A percentile compares a stretch with the other conserved stretches of the same genome.
Conservation (phyloP, 2,797 vertebrate species). For the Enteromius viviparus region DNA sequence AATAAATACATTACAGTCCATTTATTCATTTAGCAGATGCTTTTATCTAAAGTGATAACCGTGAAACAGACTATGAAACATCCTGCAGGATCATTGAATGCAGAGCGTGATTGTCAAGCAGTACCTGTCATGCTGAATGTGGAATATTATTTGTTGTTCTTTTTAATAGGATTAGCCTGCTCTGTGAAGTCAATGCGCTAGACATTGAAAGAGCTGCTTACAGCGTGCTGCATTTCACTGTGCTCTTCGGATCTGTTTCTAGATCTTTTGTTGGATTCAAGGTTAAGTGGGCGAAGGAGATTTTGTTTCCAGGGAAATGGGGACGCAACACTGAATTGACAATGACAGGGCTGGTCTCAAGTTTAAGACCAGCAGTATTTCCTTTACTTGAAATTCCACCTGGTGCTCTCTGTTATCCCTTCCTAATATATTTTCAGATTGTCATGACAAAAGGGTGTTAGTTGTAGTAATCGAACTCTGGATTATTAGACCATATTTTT, state of each 20-base stretch:
- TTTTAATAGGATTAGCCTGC: conserved; percentile 66
- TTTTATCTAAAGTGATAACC: neutral
- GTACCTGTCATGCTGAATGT: conserved; percentile 29
- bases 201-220: conserved; percentile 50
- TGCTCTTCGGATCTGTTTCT: conserved; percentile 29
- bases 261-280: conserved; percentile 19
- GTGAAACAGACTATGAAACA: neutral
- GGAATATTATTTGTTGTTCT: conserved; percentile 54
- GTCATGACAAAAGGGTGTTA: neutral
- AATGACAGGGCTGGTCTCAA: conserved; percentile 2
- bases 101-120: conserved; percentile 2
- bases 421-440: neutral
- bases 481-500: neutral
- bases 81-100: neutral
- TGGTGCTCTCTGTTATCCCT: conserved; percentile 32
- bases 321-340: conserved; percentile 6
- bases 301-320: conserved; percentile 43
- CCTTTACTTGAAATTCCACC: conserved; percentile 31
- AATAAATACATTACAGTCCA: neutral
- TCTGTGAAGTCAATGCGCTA: conserved; percentile 40
- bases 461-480: neutral
- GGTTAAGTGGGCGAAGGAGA: conserved; percentile 19
- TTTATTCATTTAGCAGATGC: neutral
- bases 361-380: conserved; percentile 3
- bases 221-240: conserved; percentile 30